Evolutionary conservation across 1,140 invertebrate genomes (phyloP).

Genomic region (Meloidogyne exigua): DNA sequence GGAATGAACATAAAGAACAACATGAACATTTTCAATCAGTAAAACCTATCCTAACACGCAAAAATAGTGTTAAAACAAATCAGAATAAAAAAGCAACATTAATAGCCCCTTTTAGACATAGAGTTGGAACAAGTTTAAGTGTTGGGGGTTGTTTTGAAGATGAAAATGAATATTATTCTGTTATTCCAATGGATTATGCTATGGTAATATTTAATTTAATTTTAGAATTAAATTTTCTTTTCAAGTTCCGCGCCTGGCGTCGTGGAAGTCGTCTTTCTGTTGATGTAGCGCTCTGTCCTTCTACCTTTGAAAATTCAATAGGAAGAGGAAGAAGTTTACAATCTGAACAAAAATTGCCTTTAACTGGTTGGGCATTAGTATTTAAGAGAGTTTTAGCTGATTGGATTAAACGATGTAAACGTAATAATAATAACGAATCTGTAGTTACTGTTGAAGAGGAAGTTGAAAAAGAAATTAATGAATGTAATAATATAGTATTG

Average conservation of each 20-base stretch:
- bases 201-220: neutral
- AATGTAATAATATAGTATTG: neutral
- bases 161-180: constrained; percentile 4
- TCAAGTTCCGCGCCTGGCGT: constrained; percentile 25
- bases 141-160: neutral
- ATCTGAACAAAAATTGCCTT: neutral
- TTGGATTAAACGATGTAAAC: neutral
- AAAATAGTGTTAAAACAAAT: constrained; percentile 2
- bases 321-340: neutral
- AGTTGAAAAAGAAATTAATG: neutral
- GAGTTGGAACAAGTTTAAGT: neutral
- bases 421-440: neutral
- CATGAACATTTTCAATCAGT: neutral
- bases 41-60: neutral
- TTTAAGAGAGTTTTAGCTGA: neutral
- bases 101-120: neutral
- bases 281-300: neutral
- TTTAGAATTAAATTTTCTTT: neutral
- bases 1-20: neutral
- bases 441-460: neutral
- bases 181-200: neutral
- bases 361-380: constrained; percentile 14
- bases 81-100: neutral
- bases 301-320: neutral
- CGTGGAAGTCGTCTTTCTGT: constrained; percentile 18